A percentile compares a stretch with the other conserved stretches of the same genome.
phyloP scores from a whole-genome alignment of 2,113 vertebrate genomes.

The Campylomormyrus tamandua region DNA sequence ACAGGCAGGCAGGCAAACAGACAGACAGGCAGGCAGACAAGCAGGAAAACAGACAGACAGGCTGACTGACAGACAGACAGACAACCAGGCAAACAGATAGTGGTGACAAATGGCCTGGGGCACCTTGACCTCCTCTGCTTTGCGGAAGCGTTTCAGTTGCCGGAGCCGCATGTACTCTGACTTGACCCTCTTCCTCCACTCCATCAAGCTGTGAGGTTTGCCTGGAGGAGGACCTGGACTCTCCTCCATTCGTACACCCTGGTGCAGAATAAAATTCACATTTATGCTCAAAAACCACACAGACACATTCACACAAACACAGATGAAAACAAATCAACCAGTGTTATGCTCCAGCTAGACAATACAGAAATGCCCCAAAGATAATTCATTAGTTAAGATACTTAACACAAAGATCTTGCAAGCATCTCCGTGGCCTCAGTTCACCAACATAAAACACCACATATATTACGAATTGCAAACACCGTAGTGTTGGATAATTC shows the following conservation, averaged over 20 bases:
- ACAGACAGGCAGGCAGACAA: too few relatives aligned
- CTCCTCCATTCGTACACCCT: conserved; percentile 57
- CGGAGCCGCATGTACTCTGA: conserved; percentile 94
- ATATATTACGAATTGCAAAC: neutral
- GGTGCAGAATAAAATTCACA: neutral
- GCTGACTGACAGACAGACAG: neutral
- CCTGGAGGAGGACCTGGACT: conserved; percentile 58
- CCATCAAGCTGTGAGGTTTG: conserved; percentile 61
- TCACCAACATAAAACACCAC: neutral
- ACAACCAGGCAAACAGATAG: neutral
- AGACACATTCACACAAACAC: neutral
- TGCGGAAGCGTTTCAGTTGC: conserved; percentile 87
- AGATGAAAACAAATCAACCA: neutral
- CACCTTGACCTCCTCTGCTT: conserved; percentile 84
- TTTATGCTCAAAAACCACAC: neutral
- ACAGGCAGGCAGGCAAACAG: neutral
- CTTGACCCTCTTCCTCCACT: conserved; percentile 93
- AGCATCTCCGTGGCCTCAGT: neutral
- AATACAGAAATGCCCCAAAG: neutral
- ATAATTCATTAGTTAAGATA: neutral
- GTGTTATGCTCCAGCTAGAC: neutral
- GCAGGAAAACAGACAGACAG: neutral
- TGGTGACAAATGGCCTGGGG: neutral
- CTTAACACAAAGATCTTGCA: neutral
- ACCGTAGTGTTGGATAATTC: neutral